These are phyloP conservation scores for Pocillopora meandrina DNA, from an alignment of 92 coral and sea anemone genomes.

Conservation along the genomic window DNA sequence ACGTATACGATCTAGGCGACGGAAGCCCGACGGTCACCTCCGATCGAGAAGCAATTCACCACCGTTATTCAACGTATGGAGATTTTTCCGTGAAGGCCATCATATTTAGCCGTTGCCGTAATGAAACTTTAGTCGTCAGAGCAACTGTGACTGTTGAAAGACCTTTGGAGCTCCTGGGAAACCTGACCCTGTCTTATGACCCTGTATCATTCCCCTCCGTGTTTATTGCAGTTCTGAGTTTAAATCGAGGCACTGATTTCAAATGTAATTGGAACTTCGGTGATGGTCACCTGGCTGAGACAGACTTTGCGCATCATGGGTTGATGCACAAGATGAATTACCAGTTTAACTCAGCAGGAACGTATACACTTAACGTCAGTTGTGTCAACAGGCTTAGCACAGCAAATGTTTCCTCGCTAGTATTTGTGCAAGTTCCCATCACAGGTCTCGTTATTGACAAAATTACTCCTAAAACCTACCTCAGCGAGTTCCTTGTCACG, in stretches of 20 bases:
- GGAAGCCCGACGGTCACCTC: conserved; percentile 28
- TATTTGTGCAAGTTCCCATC: conserved; percentile 42
- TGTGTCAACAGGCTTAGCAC: conserved; percentile 52
- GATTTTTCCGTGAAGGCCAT: not conserved
- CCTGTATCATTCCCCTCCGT: conserved; percentile 33
- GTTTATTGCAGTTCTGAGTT: conserved; percentile 1
- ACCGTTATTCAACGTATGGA: conserved; percentile 30
- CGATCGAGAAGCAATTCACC: not conserved
- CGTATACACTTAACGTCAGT: conserved; percentile 26
- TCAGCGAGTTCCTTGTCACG: conserved; percentile 29
- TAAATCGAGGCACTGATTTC: conserved; percentile 40
- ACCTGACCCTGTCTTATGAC: conserved; percentile 31
- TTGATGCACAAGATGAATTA: conserved; percentile 12
- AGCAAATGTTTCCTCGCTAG: conserved; percentile 13
- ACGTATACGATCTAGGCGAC: conserved; percentile 35
- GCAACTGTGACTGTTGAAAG: conserved; percentile 17
- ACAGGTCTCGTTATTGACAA: conserved; percentile 26
- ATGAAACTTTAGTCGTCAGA: conserved; percentile 15
- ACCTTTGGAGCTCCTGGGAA: conserved; percentile 29
- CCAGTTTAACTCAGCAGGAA: conserved; percentile 35
- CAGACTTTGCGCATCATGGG: conserved; percentile 14
- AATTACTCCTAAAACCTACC: conserved; percentile 21
- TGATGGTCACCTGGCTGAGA: conserved; percentile 24
- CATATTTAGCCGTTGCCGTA: conserved; percentile 38
- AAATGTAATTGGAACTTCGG: conserved; percentile 55